Base-by-base conservation (phyloP, 1,140 invertebrate genomes). In the Papilio helenus region DNA sequence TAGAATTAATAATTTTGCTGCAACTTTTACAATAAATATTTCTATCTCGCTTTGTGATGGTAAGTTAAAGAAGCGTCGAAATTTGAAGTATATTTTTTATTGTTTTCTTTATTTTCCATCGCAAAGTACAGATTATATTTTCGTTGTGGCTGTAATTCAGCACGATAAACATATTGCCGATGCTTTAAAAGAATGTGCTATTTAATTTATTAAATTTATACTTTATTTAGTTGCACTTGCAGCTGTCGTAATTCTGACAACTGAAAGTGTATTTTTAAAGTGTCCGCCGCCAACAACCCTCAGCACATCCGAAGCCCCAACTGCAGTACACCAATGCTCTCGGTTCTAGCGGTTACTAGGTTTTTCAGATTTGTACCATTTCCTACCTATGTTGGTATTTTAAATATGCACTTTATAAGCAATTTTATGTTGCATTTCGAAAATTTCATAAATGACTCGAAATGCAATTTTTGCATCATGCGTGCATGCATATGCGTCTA, bases 161-260 rank as follows among this genome's bases (percentile, higher is more conserved):
- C 76, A 77, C 76, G 76, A 65, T 77, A 42, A 76, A 65, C 46
- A 34, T 12, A 65, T 51, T 77, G 55, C 34, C 58, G 58, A 65
- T 77, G 76, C 76, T 77, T 77, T 58, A 49, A 18, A 39, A 77
- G 55, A 77, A 61, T 77, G 76, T 77, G 76, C 76, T 65, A 77
- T 61, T 61, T 55, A 16, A 51, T 23, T 29, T n/a, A 7, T 26
- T 26, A 73, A 20, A 9, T 51, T 7, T 49, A 26, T 55, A 49
- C 46, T 3, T 73, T 23, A 46, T 49, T 74, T 74, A 23, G 72
- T 74, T 26, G 23, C 44, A 12, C 46, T 74, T 49, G 72, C 46
- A 51, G 44, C 26, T 49, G 44, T 46, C 72, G 51, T 12, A 34
- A 16, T 68, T 29, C 1, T 68, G 61, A 29, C 14, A 29, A 68